Evolutionary conservation across 2,797 vertebrate species (phyloP).

Genomic region (Peromyscus melanophrys): DNA sequence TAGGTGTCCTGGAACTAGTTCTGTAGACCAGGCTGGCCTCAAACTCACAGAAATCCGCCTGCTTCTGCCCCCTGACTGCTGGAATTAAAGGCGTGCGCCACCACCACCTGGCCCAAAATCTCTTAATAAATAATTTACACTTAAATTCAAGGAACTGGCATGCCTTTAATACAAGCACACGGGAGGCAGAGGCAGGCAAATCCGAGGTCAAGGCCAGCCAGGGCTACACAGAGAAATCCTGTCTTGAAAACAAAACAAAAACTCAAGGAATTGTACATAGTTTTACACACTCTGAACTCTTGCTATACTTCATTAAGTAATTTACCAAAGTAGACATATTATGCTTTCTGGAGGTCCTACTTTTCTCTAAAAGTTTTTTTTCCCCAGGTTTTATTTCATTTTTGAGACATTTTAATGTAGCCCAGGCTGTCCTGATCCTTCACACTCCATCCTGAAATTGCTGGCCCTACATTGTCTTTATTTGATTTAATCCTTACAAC

Average conservation of each 20-base stretch:
- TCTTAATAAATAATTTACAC: slow-evolving; percentile 18
- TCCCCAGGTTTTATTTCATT: neutral
- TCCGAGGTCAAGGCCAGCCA: neutral
- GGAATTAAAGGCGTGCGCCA: too few species aligned
- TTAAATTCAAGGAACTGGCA: neutral
- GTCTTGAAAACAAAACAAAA: neutral
- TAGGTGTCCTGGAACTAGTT: too few species aligned
- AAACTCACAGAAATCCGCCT: too few species aligned
- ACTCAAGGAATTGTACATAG: neutral
- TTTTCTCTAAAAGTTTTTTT: neutral
- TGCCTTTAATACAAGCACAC: neutral
- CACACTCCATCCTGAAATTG: neutral
- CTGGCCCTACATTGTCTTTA: neutral
- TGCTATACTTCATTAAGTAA: slow-evolving; percentile 64
- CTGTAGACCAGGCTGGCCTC: too few species aligned
- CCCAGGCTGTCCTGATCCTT: neutral
- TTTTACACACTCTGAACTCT: slow-evolving; percentile 39
- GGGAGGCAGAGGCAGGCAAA: neutral
- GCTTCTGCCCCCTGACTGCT: too few species aligned
- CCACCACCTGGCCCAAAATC: neutral
- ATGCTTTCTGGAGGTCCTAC: neutral
- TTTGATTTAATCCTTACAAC: slow-evolving; percentile 61
- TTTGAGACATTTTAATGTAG: neutral
- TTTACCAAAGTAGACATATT: neutral
- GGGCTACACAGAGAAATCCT: neutral